These are phyloP conservation scores for Columbina picui DNA, from an alignment of 2,113 vertebrate species.

Conservation along the genomic window DNA sequence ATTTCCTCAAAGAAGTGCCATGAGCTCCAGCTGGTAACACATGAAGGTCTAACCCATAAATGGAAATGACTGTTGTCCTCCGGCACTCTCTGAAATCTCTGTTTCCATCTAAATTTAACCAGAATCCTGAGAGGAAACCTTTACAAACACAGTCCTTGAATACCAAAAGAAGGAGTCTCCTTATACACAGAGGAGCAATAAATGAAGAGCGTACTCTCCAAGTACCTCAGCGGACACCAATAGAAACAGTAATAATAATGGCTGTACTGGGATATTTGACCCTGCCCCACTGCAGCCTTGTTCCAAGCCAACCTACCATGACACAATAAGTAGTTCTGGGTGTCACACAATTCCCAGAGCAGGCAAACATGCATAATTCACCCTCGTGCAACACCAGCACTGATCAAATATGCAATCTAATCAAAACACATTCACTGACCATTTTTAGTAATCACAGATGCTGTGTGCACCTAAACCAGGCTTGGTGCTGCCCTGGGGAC, in stretches of 20 bases:
- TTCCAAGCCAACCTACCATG: neutral
- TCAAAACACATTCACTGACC: neutral
- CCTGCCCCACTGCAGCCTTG: neutral
- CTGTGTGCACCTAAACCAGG: neutral
- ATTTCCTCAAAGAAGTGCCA: neutral
- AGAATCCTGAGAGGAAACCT: neutral
- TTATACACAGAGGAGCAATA: neutral
- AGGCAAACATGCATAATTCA: neutral
- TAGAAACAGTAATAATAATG: neutral
- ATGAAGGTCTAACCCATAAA: neutral
- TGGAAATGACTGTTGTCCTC: neutral
- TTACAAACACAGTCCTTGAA: neutral
- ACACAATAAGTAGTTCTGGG: neutral
- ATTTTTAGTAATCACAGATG: neutral
- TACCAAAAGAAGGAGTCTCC: neutral
- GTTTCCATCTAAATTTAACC: conserved; percentile 7
- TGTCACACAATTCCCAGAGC: neutral
- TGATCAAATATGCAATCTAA: neutral
- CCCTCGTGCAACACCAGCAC: neutral
- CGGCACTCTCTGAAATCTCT: neutral
- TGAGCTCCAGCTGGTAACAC: neutral
- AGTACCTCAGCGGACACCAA: neutral
- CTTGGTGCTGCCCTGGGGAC: neutral
- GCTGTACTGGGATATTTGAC: neutral
- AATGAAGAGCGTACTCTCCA: neutral